A percentile compares a stretch with the other conserved stretches of the same genome.
phyloP scores from a whole-genome alignment of 2,797 vertebrate species.

The Anguilla marmorata region DNA sequence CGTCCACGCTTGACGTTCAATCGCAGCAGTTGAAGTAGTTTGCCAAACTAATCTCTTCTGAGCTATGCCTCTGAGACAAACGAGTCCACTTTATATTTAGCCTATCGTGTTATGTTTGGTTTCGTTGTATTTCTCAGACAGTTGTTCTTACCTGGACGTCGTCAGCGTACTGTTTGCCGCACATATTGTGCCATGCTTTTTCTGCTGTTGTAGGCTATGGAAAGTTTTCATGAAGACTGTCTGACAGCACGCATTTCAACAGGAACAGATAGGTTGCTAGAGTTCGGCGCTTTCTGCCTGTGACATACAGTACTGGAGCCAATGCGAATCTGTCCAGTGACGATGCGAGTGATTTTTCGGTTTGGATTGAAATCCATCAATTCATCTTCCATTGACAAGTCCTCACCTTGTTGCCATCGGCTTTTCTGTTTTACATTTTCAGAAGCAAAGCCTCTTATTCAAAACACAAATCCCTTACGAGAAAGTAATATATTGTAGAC shows the following conservation, averaged over 20 bases:
- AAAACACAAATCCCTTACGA: constrained; percentile 19
- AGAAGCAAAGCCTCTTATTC: constrained; percentile 5
- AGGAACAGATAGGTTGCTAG: not conserved
- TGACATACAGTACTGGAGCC: not conserved
- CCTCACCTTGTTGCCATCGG: not conserved
- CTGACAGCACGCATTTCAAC: not conserved
- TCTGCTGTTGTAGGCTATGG: not conserved
- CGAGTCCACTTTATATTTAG: not conserved
- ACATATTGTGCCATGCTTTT: not conserved
- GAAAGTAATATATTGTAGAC: constrained; percentile 25
- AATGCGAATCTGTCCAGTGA: not conserved
- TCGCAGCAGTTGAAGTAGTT: not conserved
- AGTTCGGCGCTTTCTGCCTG: not conserved
- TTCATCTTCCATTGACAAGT: not conserved
- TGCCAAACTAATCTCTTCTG: not conserved
- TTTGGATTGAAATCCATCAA: not conserved
- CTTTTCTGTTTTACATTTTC: constrained; percentile 20
- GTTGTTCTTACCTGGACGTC: not conserved
- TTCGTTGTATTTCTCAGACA: not conserved
- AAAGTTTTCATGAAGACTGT: not conserved
- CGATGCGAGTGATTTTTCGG: not conserved
- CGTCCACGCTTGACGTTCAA: not conserved
- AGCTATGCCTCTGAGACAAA: not conserved
- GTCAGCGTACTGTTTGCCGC: not conserved
- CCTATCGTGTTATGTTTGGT: not conserved